phyloP scores from a whole-genome alignment of 2,888 invertebrate species.

The Campopleginae sp. region DNA sequence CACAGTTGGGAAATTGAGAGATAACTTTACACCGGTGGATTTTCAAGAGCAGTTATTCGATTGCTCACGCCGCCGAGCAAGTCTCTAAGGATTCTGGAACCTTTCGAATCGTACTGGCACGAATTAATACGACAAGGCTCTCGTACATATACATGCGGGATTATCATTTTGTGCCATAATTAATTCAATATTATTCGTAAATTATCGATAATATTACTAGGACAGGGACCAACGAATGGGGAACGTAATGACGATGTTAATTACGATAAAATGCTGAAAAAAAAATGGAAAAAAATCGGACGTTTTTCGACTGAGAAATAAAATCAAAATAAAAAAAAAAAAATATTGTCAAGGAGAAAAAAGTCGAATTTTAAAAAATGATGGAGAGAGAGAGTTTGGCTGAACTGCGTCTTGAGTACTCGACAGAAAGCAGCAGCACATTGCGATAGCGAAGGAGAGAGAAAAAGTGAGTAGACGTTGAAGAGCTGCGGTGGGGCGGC shows the following conservation, averaged over 20 bases:
- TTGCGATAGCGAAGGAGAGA: slow-evolving; percentile 11
- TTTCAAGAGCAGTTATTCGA: slow-evolving; percentile 1
- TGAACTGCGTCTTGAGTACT: slow-evolving; percentile 42
- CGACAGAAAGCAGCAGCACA: slow-evolving; percentile 25
- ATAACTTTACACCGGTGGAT: slow-evolving; percentile 39
- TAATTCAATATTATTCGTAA: not conserved
- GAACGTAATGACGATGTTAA: not conserved
- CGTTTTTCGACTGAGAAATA: not conserved
- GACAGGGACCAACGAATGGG: not conserved
- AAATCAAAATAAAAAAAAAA: slow-evolving; percentile 2
- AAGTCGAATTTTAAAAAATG: slow-evolving; percentile 2
- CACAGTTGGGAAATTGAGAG: slow-evolving; percentile 3
- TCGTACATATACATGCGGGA: not conserved
- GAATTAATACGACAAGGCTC: not conserved
- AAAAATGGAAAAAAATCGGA: not conserved
- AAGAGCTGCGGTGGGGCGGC: not conserved
- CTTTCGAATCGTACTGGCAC: not conserved
- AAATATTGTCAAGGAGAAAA: not conserved
- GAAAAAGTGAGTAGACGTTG: slow-evolving; percentile 21
- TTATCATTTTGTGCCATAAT: not conserved
- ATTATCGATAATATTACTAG: not conserved
- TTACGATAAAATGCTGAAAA: not conserved
- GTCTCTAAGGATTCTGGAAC: slow-evolving; percentile 14
- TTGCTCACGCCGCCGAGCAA: not conserved
- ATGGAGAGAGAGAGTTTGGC: not conserved